These are phyloP conservation scores for Aegypius monachus DNA, from an alignment of 2,113 vertebrate species.

Conservation along the genomic window DNA sequence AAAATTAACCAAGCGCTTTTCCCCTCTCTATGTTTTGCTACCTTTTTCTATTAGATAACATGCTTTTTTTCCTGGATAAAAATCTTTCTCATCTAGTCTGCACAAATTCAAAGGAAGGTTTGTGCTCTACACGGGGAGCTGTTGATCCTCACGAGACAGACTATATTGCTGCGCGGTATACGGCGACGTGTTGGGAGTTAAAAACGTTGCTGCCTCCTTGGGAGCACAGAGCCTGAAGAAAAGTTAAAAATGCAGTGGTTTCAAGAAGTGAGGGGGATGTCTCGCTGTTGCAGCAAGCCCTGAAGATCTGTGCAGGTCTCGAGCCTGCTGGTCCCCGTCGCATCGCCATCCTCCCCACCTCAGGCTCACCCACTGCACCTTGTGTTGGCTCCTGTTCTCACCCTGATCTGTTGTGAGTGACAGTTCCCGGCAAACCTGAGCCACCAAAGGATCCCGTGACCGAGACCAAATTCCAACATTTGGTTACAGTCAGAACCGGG, in stretches of 20 bases:
- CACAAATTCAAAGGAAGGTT: background rate
- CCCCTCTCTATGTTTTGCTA: background rate
- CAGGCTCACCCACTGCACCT: background rate
- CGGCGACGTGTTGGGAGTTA: background rate
- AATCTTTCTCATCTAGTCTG: background rate
- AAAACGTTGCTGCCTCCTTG: accelerated
- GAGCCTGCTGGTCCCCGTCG: accelerated
- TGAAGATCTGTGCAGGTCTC: background rate
- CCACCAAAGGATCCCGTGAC: accelerated
- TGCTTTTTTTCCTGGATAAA: background rate
- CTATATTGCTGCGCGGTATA: accelerated
- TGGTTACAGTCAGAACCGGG: accelerated
- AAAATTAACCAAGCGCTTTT: background rate
- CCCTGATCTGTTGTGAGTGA: background rate
- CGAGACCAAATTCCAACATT: accelerated
- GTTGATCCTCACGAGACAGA: background rate
- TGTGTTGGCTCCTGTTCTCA: background rate
- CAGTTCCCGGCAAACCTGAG: background rate
- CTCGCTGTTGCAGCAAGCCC: background rate
- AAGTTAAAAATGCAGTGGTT: background rate
- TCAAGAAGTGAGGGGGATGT: background rate
- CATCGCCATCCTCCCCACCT: too few species aligned
- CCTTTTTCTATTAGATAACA: background rate
- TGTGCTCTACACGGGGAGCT: background rate
- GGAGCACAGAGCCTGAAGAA: background rate